A percentile compares a stretch with the other conserved stretches of the same genome.
Conservation (phyloP, 2,113 vertebrate genomes). For the Thalassoma bifasciatum region DNA sequence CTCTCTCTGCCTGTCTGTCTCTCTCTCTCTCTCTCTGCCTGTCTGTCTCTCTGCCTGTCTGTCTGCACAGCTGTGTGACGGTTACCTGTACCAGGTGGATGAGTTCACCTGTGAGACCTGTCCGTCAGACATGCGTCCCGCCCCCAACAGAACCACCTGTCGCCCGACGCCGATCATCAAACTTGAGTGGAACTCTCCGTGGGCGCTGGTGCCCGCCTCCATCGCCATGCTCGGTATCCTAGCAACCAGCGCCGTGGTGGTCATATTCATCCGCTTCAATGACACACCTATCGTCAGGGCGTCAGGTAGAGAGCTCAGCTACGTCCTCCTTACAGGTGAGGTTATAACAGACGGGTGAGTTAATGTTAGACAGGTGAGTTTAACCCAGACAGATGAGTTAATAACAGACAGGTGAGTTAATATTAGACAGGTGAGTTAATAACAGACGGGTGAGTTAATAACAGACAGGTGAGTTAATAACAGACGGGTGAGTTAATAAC, state of each 20-base stretch:
- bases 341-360: not conserved
- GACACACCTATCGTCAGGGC: slow-evolving; percentile 89
- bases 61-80: slow-evolving; percentile 84
- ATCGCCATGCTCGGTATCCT: slow-evolving; percentile 84
- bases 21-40: too few species aligned
- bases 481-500: too few species aligned
- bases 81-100: slow-evolving; percentile 87
- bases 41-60: not conserved
- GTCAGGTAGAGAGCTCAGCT: slow-evolving; percentile 87
- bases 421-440: too few species aligned
- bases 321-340: slow-evolving; percentile 80
- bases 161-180: slow-evolving; percentile 86
- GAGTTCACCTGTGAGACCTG: slow-evolving; percentile 85
- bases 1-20: too few species aligned
- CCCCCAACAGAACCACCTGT: slow-evolving; percentile 82
- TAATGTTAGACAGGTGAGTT: too few species aligned
- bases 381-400: too few species aligned
- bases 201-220: slow-evolving; percentile 84
- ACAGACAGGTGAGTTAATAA: too few species aligned
- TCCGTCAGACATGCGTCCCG: slow-evolving; percentile 84
- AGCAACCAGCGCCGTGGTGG: slow-evolving; percentile 80
- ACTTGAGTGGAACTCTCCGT: slow-evolving; percentile 87
- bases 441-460: too few species aligned
- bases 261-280: slow-evolving; percentile 85
- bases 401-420: too few species aligned